These are phyloP conservation scores for Parazoanthus darwini DNA, from an alignment of 92 coral and sea anemone genomes.

Conservation along the genomic window DNA sequence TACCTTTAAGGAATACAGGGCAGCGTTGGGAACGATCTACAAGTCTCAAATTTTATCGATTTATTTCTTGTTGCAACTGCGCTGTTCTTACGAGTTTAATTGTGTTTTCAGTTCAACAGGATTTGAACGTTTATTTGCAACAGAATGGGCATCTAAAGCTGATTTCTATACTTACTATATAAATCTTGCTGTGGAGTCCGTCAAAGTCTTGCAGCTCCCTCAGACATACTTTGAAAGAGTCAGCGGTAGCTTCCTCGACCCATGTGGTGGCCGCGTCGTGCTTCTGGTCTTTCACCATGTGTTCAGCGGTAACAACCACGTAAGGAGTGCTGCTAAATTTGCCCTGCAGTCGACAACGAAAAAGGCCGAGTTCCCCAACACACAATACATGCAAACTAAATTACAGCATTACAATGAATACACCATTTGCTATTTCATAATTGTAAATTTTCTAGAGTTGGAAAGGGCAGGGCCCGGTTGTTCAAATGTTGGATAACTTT, in stretches of 20 bases:
- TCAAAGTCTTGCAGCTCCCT: conserved; percentile 79
- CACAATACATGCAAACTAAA: not conserved
- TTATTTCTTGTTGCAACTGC: too few species aligned
- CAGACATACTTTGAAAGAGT: conserved; percentile 66
- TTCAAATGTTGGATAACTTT: too few species aligned
- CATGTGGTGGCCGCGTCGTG: conserved; percentile 51
- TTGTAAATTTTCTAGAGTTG: too few species aligned
- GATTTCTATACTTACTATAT: conserved; percentile 55
- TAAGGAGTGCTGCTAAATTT: conserved; percentile 46
- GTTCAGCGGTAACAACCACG: conserved; percentile 64
- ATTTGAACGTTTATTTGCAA: not conserved
- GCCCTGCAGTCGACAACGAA: conserved; percentile 25
- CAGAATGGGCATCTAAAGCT: not conserved
- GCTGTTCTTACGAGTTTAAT: too few species aligned
- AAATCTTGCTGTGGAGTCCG: conserved; percentile 69
- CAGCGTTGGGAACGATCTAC: too few species aligned
- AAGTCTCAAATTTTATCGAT: too few species aligned
- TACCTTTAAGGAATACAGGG: too few species aligned
- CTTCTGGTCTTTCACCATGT: conserved; percentile 57
- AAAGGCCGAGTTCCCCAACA: not conserved
- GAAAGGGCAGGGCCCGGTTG: too few species aligned
- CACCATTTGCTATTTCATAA: too few species aligned
- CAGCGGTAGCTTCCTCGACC: conserved; percentile 68
- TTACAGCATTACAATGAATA: too few species aligned
- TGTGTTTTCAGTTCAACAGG: not conserved